Base-by-base conservation (phyloP, 2,113 vertebrate species). In the Spea bombifrons region DNA sequence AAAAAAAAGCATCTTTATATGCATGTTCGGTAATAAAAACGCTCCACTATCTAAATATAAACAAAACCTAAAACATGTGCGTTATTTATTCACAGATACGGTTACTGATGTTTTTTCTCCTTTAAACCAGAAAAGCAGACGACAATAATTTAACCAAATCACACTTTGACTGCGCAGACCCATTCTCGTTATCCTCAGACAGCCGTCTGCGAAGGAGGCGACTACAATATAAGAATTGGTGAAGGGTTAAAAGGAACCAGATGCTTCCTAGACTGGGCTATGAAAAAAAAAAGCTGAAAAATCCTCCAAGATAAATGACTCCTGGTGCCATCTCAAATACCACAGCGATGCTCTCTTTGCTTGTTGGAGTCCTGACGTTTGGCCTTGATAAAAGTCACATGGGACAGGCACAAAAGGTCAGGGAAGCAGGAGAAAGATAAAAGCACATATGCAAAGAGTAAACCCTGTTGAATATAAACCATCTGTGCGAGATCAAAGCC, bases 181-280 rank as follows among this genome's bases (percentile, higher is more conserved):
- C 30, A 16, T 15, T 45, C 12, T n/a, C 52, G n/a, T 73, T 46
- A 47, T 12, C 46, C 5, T 3, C 43, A 61, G 47, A 12, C 2
- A 47, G 30, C n/a, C 59, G 48, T 52, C 63, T 44, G 30, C 55
- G 50, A 30, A 30, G 30, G 43, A 66, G 15, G 49, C 16, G 49
- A 52, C 13, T 44, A 49, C 3, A 69, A 13, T 12, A 7, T 30
- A 52, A 75, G 30, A 48, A 49, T 61, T 46, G 10, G 13, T 7
- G n/a, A 48, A 66, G 69, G 45, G 78, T 80, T 84, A 84, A 68
- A 59, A 85, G 73, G 74, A 84, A 83, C 48, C 55, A 81, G 53
- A 71, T 86, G 81, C 55, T 72, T 82, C 30, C 64, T 83, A 68
- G 0, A 68, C 70, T 83, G 77, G 49, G 70, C 53, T 76, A 66